Evolutionary conservation across 2,888 invertebrate species (phyloP).

Genomic region (Pheosia gnoma): DNA sequence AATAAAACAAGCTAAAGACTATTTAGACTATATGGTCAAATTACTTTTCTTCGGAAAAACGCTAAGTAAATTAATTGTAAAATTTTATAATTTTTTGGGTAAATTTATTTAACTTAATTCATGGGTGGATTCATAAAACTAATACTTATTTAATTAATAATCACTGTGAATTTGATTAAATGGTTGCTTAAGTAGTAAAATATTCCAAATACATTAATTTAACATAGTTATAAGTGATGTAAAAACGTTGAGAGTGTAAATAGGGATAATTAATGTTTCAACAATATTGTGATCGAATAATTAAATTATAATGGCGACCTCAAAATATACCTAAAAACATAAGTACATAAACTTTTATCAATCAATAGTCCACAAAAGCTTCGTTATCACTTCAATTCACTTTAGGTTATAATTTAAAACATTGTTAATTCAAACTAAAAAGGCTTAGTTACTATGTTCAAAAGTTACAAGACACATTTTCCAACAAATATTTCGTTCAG

Average conservation of each 20-base stretch:
- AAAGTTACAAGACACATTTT: slow-evolving; percentile 7
- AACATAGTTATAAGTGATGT: slow-evolving; percentile 20
- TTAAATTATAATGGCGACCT: slow-evolving; percentile 1
- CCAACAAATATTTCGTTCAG: not conserved
- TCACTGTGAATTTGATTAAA: not conserved
- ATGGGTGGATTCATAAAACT: no score
- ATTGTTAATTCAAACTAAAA: not conserved
- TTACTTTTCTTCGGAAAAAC: no score
- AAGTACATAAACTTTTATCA: no score
- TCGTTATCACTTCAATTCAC: no score
- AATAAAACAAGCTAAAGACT: not conserved
- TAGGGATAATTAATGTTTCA: slow-evolving; percentile 30
- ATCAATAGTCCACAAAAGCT: no score
- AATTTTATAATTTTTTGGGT: no score
- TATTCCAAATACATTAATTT: slow-evolving; percentile 21
- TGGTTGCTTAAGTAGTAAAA: slow-evolving; percentile 20
- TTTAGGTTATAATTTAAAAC: no score
- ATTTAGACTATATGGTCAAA: no score
- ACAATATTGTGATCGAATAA: slow-evolving; percentile 35
- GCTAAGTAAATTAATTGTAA: no score
- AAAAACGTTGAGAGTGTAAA: slow-evolving; percentile 41
- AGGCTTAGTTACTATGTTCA: not conserved
- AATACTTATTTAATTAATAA: no score
- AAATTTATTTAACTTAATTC: no score
- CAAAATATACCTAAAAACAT: not conserved